Evolutionary conservation across 1,140 invertebrate species (phyloP), one percentile per base, ranked within the genome.

Genomic region (Hyposmocoma kahamanoa): DNA sequence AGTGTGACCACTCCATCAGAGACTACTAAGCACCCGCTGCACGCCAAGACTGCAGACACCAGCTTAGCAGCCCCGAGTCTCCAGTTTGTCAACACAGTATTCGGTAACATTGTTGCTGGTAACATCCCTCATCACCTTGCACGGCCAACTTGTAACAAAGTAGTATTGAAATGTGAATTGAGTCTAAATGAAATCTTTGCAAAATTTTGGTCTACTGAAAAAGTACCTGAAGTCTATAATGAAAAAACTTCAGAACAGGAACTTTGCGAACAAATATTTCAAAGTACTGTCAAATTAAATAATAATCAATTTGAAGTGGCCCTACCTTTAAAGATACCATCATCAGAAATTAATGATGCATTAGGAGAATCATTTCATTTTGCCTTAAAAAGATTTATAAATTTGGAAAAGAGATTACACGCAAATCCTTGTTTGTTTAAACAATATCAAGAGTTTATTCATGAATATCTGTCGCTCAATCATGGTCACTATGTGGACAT

Each of bases 381-480:
- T 10, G 47, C 36, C 6, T 22, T 18, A 15, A 13, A 41, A 19
- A 42, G 47, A 42, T 49, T 49, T 41, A 20, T 49, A 42, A 49
- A 5, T 0, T 41, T 48, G 26, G 34, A 48, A 49, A 47, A 39
- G 38, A 66, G 22, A 48, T 54, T 58, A 42, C 47, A 53, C 24
- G 1, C 22, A 15, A 42, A 62, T 50, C 34, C 52, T 11, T 11
- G 18, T 1, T 47, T 32, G 3, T 44, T 59, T 13, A 5, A 48
- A 17, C 10, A 56, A 45, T 67, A 65, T 57, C 53, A 59, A 43
- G 17, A 36, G 8, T 72, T 70, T 47, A 74, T 77, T 38, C 8
- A 65, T 4, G 53, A 66, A 20, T 74, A 72, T 50, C 21, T 72
- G 21, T n/a, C 22, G 8, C 32, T 64, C 9, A 61, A 59, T 0